Evolutionary conservation across 30 jellyfish, hydroid and myxozoan genomes (phyloP).

Genomic region (Rhopilema esculentum): DNA sequence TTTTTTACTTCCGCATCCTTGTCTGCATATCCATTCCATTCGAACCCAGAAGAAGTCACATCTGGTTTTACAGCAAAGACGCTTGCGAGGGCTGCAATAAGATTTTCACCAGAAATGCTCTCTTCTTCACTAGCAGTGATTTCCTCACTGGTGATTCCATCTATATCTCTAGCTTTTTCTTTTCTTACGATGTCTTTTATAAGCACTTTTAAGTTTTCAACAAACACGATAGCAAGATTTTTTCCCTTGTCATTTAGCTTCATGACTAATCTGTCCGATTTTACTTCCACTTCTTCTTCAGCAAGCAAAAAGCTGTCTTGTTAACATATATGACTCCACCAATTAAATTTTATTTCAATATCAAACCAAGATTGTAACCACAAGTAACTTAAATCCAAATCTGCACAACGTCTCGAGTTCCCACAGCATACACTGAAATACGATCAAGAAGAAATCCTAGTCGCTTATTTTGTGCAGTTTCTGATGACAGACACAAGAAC

Average conservation of each 20-base stretch:
- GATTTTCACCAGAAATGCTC: neutral
- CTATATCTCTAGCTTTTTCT: neutral
- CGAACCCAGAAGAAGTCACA: neutral
- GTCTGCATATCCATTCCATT: neutral
- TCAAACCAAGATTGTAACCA: too few species aligned
- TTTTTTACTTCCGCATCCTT: neutral
- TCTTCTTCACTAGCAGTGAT: neutral
- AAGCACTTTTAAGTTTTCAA: constrained; percentile 7
- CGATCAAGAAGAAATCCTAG: too few species aligned
- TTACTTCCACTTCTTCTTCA: too few species aligned
- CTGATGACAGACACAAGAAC: too few species aligned
- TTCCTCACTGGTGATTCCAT: neutral
- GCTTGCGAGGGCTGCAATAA: neutral
- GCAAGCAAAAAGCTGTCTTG: too few species aligned
- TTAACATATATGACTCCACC: too few species aligned
- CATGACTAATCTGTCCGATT: constrained; percentile 10
- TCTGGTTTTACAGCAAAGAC: constrained; percentile 23
- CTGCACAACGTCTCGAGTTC: too few species aligned
- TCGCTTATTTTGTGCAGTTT: too few species aligned
- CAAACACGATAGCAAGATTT: neutral
- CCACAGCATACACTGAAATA: too few species aligned
- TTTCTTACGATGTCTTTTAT: constrained; percentile 1
- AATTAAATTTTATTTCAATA: too few species aligned
- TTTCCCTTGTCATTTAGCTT: constrained; percentile 24
- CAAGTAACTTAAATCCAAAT: too few species aligned